Conservation (phyloP, 2,113 vertebrate species). For the Cervus canadensis region DNA sequence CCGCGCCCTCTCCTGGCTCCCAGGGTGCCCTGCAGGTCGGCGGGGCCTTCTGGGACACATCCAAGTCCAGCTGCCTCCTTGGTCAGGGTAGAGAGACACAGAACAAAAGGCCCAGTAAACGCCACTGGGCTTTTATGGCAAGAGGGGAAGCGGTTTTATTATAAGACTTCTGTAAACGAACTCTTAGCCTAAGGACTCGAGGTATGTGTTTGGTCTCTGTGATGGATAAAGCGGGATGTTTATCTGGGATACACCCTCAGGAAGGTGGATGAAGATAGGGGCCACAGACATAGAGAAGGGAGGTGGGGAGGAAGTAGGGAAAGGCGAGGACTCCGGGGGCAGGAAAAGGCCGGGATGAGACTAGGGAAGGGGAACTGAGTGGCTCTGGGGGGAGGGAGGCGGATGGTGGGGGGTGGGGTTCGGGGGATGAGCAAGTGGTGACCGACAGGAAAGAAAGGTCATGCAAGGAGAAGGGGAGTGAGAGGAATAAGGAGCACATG, state of each 20-base stretch:
- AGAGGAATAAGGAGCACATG: background rate
- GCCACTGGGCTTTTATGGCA: conserved; percentile 38
- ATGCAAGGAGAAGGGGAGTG: background rate
- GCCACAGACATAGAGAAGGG: background rate
- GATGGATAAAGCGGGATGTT: background rate
- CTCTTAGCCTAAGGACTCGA: background rate
- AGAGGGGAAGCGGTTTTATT: conserved; percentile 53
- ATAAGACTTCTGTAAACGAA: background rate
- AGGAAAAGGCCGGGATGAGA: too few relatives aligned
- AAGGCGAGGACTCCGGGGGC: background rate
- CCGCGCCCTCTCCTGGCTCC: conserved; percentile 8
- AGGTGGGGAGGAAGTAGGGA: background rate
- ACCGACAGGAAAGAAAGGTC: background rate
- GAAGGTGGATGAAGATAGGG: background rate
- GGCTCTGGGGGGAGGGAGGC: accelerated
- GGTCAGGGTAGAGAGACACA: background rate
- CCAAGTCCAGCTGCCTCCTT: background rate
- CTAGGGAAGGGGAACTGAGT: background rate
- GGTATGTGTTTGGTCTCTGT: background rate
- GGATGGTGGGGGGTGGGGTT: background rate
- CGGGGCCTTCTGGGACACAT: background rate
- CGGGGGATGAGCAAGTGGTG: background rate
- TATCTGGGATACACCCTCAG: background rate
- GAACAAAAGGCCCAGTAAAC: conserved; percentile 44
- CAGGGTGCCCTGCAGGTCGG: background rate